These are phyloP conservation scores for Semnopithecus entellus DNA, from an alignment of 2,113 vertebrate genomes.

Conservation along the genomic window DNA sequence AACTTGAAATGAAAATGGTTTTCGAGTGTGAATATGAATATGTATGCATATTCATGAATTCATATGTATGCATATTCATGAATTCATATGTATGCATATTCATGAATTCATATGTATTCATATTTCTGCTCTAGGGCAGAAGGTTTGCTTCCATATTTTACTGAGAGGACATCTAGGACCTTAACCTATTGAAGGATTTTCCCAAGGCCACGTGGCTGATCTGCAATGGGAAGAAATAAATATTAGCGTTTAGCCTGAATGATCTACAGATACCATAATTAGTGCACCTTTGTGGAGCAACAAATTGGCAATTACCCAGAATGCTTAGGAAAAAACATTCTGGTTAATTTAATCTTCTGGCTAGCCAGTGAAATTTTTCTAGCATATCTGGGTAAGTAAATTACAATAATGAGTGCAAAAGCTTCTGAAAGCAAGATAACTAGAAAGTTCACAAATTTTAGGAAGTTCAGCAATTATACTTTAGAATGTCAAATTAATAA, in stretches of 20 bases:
- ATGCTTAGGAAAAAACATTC: background rate
- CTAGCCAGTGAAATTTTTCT: background rate
- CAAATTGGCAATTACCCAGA: background rate
- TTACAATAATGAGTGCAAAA: background rate
- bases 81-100: too few relatives aligned
- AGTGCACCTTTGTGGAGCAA: too few relatives aligned
- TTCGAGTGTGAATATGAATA: background rate
- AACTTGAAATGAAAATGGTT: background rate
- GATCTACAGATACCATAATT: accelerated
- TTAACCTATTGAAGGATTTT: background rate
- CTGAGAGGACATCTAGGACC: background rate
- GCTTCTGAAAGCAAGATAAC: background rate
- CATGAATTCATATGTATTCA: background rate
- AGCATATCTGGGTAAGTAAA: background rate
- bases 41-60: too few relatives aligned
- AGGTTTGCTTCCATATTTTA: background rate
- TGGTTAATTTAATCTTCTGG: background rate
- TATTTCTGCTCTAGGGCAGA: background rate
- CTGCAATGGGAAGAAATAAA: background rate
- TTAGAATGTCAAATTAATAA: background rate
- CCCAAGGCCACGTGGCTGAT: background rate
- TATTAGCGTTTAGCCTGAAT: accelerated
- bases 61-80: background rate
- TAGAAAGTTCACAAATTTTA: background rate
- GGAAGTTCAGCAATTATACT: background rate